A percentile compares a stretch with the other conserved stretches of the same genome.
These are phyloP conservation scores for Apis florea DNA, from an alignment of 1,140 invertebrate species.

Conservation along the genomic window DNA sequence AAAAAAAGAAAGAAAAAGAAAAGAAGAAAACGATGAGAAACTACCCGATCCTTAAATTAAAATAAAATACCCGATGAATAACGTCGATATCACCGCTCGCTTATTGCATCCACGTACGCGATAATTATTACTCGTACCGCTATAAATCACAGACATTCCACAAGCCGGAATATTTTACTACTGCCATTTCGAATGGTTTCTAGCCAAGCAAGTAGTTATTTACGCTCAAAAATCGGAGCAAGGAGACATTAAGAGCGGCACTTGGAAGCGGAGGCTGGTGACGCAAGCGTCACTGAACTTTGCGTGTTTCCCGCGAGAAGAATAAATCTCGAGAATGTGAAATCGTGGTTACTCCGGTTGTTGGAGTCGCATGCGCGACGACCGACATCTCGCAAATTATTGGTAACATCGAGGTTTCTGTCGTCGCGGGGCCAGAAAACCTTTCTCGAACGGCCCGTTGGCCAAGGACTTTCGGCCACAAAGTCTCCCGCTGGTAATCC, in stretches of 20 bases:
- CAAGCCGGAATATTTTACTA: constrained; percentile 25
- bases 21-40: too few species aligned
- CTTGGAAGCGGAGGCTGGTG: constrained; percentile 17
- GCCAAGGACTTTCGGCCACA: constrained; percentile 33
- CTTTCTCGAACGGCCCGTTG: constrained; percentile 9
- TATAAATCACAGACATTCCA: constrained; percentile 44
- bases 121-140: constrained; percentile 40
- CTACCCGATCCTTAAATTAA: constrained; percentile 32
- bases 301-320: constrained; percentile 40
- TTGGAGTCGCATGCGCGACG: background rate
- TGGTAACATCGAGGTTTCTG: constrained; percentile 29
- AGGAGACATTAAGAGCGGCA: constrained; percentile 41
- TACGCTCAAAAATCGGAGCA: constrained; percentile 52
- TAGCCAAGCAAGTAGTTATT: constrained; percentile 41
- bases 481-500: constrained; percentile 42
- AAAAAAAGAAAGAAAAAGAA: too few species aligned
- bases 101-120: constrained; percentile 25
- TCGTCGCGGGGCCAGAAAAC: constrained; percentile 31
- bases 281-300: constrained; percentile 52
- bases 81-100: constrained; percentile 2
- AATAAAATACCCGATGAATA: constrained; percentile 14
- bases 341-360: constrained; percentile 11
- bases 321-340: constrained; percentile 29
- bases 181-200: constrained; percentile 41
- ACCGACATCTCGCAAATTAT: constrained; percentile 29